Conservation (phyloP, 2,888 invertebrate species). For the Thymelicus lineola region DNA sequence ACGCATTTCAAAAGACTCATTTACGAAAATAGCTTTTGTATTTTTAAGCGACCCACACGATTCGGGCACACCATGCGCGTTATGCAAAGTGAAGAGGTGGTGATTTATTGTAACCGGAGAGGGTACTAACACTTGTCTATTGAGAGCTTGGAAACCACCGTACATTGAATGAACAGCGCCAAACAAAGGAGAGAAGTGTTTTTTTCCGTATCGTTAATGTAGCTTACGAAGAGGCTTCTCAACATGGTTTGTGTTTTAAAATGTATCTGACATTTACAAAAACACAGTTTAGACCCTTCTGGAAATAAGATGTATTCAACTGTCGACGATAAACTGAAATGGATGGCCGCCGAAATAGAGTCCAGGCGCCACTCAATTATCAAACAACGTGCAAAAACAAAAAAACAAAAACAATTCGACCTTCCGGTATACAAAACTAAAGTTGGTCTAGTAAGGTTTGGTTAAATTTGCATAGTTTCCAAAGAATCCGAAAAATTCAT, state of each 20-base stretch:
- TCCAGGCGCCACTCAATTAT: neutral
- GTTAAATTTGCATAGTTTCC: no score
- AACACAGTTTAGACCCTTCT: constrained; percentile 10
- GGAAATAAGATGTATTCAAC: neutral
- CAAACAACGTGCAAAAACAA: constrained; percentile 5
- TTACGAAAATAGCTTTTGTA: constrained; percentile 50
- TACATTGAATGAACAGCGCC: constrained; percentile 36
- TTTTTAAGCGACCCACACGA: constrained; percentile 21
- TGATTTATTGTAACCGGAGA: constrained; percentile 29
- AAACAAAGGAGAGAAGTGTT: constrained; percentile 64
- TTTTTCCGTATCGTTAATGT: constrained; percentile 63
- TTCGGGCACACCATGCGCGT: constrained; percentile 11
- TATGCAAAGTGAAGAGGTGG: constrained; percentile 13
- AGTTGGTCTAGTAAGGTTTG: no score
- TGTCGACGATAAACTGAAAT: constrained; percentile 15
- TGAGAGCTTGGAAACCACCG: constrained; percentile 21
- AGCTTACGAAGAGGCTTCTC: constrained; percentile 53
- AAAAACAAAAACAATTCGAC: neutral
- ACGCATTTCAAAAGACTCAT: constrained; percentile 48
- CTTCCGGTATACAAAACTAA: no score
- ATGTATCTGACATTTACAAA: constrained; percentile 18
- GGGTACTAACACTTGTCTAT: constrained; percentile 20
- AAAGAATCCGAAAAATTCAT: no score
- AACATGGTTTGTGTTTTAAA: constrained; percentile 46
- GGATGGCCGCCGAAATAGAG: neutral